Percentiles rank a stretch among this genome's conserved stretches.
Conservation (phyloP, 2,797 vertebrate species). For the Mus caroli region DNA sequence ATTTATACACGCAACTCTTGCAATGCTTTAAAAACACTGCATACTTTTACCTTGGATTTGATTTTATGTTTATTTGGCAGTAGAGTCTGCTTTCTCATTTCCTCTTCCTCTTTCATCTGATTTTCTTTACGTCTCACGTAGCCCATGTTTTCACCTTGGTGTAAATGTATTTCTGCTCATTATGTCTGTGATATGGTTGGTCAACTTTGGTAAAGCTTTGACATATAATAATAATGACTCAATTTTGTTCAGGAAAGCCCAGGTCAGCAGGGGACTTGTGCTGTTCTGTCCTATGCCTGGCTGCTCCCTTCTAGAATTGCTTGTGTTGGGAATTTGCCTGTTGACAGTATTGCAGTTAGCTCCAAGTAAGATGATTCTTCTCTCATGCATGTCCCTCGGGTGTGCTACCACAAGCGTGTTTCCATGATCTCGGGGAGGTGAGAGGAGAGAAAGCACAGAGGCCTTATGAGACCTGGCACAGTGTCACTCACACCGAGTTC, state of each 20-base stretch:
- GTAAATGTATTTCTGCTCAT: neutral
- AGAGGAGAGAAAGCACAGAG: neutral
- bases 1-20: neutral
- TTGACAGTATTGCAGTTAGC: neutral
- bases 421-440: neutral
- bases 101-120: neutral
- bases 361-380: neutral
- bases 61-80: neutral
- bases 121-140: neutral
- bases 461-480: neutral
- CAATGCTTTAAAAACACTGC: neutral
- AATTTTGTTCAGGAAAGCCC: constrained; percentile 1
- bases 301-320: neutral
- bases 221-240: constrained; percentile 3
- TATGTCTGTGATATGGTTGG: neutral
- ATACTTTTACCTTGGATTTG: neutral
- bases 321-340: neutral
- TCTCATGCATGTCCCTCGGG: neutral
- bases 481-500: neutral
- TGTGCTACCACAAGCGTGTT: neutral
- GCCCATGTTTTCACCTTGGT: neutral
- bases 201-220: neutral
- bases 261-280: neutral
- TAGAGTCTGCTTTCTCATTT: neutral
- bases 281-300: neutral